These are phyloP conservation scores for Hypanus sabinus DNA, from an alignment of 2,113 vertebrate species.

Conservation along the genomic window DNA sequence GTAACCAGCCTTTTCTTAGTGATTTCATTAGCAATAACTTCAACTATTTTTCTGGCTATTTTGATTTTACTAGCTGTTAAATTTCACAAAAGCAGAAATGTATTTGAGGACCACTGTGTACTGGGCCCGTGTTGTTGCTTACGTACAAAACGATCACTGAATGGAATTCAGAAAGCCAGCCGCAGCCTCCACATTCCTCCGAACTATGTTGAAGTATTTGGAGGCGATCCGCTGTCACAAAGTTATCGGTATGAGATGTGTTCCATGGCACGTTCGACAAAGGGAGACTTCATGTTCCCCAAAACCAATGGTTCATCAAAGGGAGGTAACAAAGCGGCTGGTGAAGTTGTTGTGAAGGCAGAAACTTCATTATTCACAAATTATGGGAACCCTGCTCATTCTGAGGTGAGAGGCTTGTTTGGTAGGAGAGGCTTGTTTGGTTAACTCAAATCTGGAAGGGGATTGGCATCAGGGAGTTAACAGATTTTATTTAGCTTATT, in stretches of 20 bases:
- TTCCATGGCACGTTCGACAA: conserved; percentile 69
- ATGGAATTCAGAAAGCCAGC: conserved; percentile 27
- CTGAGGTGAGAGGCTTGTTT: not conserved
- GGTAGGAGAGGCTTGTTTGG: not conserved
- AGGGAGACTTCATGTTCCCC: conserved; percentile 71
- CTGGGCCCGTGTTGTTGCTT: not conserved
- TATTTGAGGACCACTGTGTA: not conserved
- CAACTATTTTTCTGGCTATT: not conserved
- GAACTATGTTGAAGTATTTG: conserved; percentile 50
- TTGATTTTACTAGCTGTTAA: conserved; percentile 25
- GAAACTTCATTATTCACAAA: not conserved
- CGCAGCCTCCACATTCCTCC: not conserved
- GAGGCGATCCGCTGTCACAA: conserved; percentile 63
- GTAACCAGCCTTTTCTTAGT: not conserved
- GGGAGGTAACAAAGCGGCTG: conserved; percentile 42
- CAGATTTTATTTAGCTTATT: not conserved
- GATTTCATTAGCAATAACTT: not conserved
- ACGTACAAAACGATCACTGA: not conserved
- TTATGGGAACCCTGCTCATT: not conserved
- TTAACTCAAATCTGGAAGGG: not conserved
- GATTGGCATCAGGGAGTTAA: not conserved
- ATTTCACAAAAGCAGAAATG: not conserved
- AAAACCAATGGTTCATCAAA: conserved; percentile 60
- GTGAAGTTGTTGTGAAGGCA: not conserved
- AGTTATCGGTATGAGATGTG: conserved; percentile 66